phyloP scores from a whole-genome alignment of 1,140 invertebrate genomes.

The Brachionus manjavacas region DNA sequence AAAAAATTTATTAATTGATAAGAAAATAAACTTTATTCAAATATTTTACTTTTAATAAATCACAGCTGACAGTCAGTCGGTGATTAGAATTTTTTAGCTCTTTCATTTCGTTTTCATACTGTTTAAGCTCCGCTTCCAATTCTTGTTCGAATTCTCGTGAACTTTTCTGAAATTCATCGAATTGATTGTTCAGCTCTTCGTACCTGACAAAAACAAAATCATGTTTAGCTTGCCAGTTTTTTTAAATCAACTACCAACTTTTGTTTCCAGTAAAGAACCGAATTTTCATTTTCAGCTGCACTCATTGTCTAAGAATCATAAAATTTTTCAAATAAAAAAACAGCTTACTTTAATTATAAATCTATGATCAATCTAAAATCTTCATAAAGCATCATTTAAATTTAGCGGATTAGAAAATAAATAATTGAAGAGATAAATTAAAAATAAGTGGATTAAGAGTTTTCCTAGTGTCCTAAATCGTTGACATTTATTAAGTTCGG shows the following conservation, averaged over 20 bases:
- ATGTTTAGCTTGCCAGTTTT: background rate
- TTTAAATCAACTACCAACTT: background rate
- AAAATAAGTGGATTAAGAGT: too few species aligned
- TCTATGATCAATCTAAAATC: background rate
- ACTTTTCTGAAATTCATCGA: slow-evolving; percentile 83
- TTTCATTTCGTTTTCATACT: slow-evolving; percentile 77
- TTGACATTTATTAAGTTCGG: too few species aligned
- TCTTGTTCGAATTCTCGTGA: slow-evolving; percentile 85
- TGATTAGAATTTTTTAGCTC: slow-evolving; percentile 75
- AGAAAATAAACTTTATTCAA: slow-evolving; percentile 54
- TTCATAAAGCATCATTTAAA: too few species aligned
- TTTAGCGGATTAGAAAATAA: too few species aligned
- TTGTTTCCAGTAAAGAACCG: slow-evolving; percentile 12
- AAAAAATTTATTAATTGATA: background rate
- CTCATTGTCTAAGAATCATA: background rate
- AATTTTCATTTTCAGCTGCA: slow-evolving; percentile 10
- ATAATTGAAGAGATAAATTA: too few species aligned
- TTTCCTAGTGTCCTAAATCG: too few species aligned
- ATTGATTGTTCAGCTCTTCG: slow-evolving; percentile 59
- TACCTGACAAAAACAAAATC: slow-evolving; percentile 48
- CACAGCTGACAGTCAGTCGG: slow-evolving; percentile 75
- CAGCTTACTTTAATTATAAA: background rate
- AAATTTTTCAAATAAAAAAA: background rate
- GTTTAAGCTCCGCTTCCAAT: slow-evolving; percentile 81
- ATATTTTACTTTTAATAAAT: slow-evolving; percentile 66